Evolutionary conservation across 2,888 invertebrate species (phyloP), one percentile per base, ranked within the genome.

Genomic region (Mythimna ferrago): DNA sequence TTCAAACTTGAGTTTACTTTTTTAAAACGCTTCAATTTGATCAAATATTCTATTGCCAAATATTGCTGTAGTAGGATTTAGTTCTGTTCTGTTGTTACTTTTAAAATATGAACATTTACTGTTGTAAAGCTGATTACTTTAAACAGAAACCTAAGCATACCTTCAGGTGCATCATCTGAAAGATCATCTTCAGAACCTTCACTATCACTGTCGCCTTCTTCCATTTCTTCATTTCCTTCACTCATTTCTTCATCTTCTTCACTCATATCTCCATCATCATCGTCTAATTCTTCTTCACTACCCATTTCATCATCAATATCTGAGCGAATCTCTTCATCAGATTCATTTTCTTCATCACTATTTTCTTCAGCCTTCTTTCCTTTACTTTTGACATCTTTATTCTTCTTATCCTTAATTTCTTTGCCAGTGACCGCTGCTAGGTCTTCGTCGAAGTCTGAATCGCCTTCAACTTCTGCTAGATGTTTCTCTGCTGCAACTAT

Each of bases 391-490:
- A 71, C 70, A 48, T 81, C 80, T 62, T 85, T 83, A 51, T 81
- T 80, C 60, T 86, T 88, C 74, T 91, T 91, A 75, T 86, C 86
- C 71, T 88, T 79, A 56, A 90, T 67, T 82, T 94, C 90, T 87
- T 95, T 95, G 21, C 96, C 97, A 5, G 97, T 96, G 75, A 97
- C 97, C 60, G 95, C 92, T 57, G 96, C 97, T 68, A 97, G 93
- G 87, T 97, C 97, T 86, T 97, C 97, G 72, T 97, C 97, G 90
- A 97, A 97, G 88, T 98, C 97, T 64, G 95, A 96, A 74, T 96
- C 96, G 0, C 93, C 96, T 81, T 97, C 97, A 6, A 96, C 96
- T 89, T 97, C 96, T 56, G 97, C 95, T 48, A 97, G 90, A 89
- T 97, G 97, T 86, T 97, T 97, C 87, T 97, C 97, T 19, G 97